Base-by-base conservation (phyloP, 2,888 invertebrate genomes). In the Axea sp. region DNA sequence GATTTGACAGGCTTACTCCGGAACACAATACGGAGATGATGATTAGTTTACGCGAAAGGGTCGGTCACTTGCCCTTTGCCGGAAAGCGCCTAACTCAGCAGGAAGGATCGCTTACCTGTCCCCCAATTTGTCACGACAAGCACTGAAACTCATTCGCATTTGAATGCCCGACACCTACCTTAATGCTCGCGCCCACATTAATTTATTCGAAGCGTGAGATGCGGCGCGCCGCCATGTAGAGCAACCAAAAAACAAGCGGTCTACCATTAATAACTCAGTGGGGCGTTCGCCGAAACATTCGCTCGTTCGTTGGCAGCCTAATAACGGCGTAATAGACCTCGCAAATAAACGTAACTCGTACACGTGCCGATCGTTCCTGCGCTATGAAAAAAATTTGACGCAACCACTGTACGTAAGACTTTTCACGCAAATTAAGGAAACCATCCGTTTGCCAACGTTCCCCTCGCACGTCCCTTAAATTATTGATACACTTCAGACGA, bases 11-110 rank as follows among this genome's bases (percentile, higher is more conserved):
- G 53, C 59, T 67, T 35, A 62, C 49, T 55, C 3, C 26, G 9
- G 31, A 17, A 37, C 22, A 68, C 49, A 62, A 62, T 98, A 97
- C 88, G 97, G 97, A 93, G 96, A 96, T 96, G 91, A 90, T 90
- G 88, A 59, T 73, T 62, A 67, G 62, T 73, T 69, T 69, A 45
- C 53, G 64, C 39, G 43, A 64, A 59, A 72, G 59, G 67, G 64
- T 69, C 64, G 51, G 64, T 69, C 64, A 45, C 37, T 41, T 64
- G 64, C 59, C 73, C 65, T 60, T 51, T 49, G 68, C 53, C 26
- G 43, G 51, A 55, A 69, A 60, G 49, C 57, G 41, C 49, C 62
- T 35, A 26, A 43, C 67, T 31, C 73, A 67, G 59, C 67, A 43
- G 67, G 73, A 64, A 69, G 74, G 62, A 68, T 76, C 64, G 71